phyloP scores from a whole-genome alignment of 2,113 vertebrate species.

The Procapra przewalskii region DNA sequence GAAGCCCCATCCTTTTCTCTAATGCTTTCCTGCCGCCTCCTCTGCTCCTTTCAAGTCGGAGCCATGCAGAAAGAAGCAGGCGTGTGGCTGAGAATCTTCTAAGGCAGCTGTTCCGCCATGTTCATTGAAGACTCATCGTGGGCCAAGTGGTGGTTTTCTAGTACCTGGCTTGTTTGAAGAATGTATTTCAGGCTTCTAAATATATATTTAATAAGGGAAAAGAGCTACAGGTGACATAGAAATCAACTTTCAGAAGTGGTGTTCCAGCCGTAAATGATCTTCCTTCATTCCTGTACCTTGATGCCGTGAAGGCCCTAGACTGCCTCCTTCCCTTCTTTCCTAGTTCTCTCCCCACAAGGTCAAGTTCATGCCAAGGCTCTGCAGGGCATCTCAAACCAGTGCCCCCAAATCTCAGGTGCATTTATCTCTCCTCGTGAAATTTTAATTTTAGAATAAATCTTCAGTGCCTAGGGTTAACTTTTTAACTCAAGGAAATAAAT shows the following conservation, averaged over 20 bases:
- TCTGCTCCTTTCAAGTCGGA: not conserved
- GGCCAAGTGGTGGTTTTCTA: not conserved
- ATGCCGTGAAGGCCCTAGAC: not conserved
- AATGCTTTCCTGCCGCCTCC: too few species aligned
- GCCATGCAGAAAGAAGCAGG: not conserved
- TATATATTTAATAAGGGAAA: not conserved
- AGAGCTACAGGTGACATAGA: not conserved
- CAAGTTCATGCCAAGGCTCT: not conserved
- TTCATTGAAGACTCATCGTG: not conserved
- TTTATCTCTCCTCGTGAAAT: not conserved
- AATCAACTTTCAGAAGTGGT: not conserved
- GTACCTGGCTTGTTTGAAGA: not conserved
- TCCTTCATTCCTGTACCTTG: not conserved
- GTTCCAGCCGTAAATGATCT: not conserved
- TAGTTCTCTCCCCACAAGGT: not conserved
- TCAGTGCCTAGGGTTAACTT: not conserved
- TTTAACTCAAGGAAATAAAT: not conserved
- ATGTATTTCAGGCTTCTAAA: not conserved
- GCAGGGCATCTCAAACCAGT: not conserved
- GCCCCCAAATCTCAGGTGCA: not conserved
- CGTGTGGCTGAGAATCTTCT: rapidly evolving
- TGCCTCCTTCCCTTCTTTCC: too few species aligned
- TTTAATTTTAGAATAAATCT: not conserved
- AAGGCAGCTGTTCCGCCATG: not conserved
- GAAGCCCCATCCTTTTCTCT: not conserved